Percentiles rank a stretch among this genome's conserved stretches.
These are phyloP conservation scores for Drosophila differens DNA, from an alignment of 2,888 invertebrate species.

Conservation along the genomic window DNA sequence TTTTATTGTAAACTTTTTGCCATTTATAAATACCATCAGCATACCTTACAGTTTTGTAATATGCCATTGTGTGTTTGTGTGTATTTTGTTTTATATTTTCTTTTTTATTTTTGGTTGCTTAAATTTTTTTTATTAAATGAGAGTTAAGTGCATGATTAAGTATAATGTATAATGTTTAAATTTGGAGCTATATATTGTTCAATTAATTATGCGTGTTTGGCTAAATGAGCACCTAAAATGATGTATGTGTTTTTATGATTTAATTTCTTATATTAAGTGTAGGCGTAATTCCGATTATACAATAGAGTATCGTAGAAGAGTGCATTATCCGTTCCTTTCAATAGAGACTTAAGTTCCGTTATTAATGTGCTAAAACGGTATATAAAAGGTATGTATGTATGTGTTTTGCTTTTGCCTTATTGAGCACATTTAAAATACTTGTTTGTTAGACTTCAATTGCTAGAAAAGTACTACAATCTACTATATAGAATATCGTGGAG, in stretches of 20 bases:
- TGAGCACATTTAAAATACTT: constrained; percentile 79
- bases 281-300: constrained; percentile 31
- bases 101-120: constrained; percentile 15
- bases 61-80: constrained; percentile 42
- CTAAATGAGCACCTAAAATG: constrained; percentile 68
- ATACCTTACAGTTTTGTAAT: constrained; percentile 53
- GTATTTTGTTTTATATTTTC: constrained; percentile 12
- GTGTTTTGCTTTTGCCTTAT: constrained; percentile 40
- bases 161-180: constrained; percentile 60
- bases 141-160: constrained; percentile 62
- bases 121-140: constrained; percentile 55
- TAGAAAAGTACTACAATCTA: constrained; percentile 63
- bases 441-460: constrained; percentile 60
- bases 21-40: constrained; percentile 60
- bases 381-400: constrained; percentile 30
- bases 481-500: constrained; percentile 68
- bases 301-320: constrained; percentile 41
- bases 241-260: constrained; percentile 35
- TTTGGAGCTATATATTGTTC: constrained; percentile 56
- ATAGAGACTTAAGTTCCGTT: constrained; percentile 30
- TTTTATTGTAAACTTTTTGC: constrained; percentile 72
- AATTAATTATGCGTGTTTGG: constrained; percentile 54
- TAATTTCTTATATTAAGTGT: constrained; percentile 51
- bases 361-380: constrained; percentile 50
- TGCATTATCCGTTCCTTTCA: constrained; percentile 26